phyloP scores from a whole-genome alignment of 2,888 invertebrate species.

The Cosmia trapezina region DNA sequence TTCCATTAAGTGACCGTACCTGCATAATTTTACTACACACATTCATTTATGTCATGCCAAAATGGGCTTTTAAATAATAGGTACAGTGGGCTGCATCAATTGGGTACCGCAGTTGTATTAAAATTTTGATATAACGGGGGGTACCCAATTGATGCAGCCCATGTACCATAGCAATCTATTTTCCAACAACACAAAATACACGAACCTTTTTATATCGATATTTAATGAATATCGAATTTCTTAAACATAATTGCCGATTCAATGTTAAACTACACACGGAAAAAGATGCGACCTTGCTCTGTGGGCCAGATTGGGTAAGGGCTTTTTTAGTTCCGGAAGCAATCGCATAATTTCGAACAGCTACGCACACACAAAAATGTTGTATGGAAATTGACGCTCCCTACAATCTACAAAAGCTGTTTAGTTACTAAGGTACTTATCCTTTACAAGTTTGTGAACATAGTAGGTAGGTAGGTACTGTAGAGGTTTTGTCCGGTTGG shows the following conservation, averaged over 20 bases:
- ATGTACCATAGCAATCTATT: no score
- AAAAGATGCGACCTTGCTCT: conserved; percentile 20
- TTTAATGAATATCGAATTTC: neutral
- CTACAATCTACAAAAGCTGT: neutral
- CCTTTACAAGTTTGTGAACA: neutral
- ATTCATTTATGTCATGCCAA: conserved; percentile 21
- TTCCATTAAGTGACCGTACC: neutral
- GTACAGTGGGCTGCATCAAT: no score
- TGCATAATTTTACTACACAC: neutral
- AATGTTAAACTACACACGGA: conserved; percentile 28
- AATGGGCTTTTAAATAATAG: conserved; percentile 1
- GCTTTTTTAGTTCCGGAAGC: neutral
- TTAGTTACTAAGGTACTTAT: neutral
- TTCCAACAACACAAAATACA: no score
- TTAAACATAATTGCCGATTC: neutral
- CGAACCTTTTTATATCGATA: neutral
- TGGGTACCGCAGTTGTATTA: no score
- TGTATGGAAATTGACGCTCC: neutral
- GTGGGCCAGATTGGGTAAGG: neutral
- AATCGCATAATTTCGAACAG: neutral
- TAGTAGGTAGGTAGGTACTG: neutral
- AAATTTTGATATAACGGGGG: no score
- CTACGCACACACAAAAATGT: neutral
- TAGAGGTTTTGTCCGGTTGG: no score
- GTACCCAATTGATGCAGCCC: no score